Conservation (phyloP, 2,888 invertebrate genomes). For the Sisyra terminalis region DNA sequence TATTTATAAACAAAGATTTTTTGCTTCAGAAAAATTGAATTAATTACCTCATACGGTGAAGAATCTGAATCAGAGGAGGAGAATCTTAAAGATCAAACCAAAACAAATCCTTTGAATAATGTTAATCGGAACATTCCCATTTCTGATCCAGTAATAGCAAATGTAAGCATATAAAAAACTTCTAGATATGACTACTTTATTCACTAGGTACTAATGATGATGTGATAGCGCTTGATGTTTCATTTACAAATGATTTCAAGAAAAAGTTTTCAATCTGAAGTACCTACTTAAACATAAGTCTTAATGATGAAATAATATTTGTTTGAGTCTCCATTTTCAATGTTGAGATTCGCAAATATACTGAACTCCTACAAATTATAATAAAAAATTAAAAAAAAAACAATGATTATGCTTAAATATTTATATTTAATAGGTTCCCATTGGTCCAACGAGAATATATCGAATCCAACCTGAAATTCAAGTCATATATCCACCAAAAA, state of each 20-base stretch:
- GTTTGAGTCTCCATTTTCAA: slow-evolving; percentile 6
- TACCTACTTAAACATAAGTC: background rate
- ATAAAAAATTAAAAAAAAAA: no score
- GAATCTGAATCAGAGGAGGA: slow-evolving; percentile 27
- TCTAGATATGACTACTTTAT: background rate
- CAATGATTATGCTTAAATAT: background rate
- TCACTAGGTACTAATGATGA: no score
- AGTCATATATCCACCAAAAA: slow-evolving; percentile 4
- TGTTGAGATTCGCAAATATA: slow-evolving; percentile 4
- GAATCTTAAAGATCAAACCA: slow-evolving; percentile 1
- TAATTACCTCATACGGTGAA: slow-evolving; percentile 38
- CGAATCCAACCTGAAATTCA: slow-evolving; percentile 7
- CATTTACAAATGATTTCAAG: no score
- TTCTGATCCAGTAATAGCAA: background rate
- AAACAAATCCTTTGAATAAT: background rate
- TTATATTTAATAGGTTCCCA: slow-evolving; percentile 5
- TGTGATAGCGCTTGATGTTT: no score
- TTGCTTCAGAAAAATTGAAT: slow-evolving; percentile 32
- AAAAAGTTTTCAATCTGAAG: slow-evolving; percentile 30
- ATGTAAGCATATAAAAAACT: slow-evolving; percentile 10
- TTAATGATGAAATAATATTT: slow-evolving; percentile 3
- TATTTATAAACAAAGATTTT: slow-evolving; percentile 4
- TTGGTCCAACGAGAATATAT: slow-evolving; percentile 6
- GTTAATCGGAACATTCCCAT: slow-evolving; percentile 2
- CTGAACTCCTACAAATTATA: no score